Conservation (phyloP, 2,113 vertebrate species). For the Spilogale gracilis region DNA sequence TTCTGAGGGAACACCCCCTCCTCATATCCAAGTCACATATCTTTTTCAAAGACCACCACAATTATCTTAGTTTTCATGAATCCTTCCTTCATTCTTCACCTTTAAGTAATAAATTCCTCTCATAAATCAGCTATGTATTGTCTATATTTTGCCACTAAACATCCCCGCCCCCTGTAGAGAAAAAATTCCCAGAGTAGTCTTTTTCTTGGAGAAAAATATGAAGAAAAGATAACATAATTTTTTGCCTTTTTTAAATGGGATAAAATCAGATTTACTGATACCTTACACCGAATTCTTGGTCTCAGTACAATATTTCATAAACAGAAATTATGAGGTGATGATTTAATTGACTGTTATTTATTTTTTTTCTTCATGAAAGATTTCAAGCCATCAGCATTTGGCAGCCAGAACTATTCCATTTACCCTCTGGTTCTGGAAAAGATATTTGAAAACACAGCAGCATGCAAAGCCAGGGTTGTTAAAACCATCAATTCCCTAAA, state of each 20-base stretch:
- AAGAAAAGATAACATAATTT: not conserved
- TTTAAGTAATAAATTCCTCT: slow-evolving; percentile 23
- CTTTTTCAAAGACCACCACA: not conserved
- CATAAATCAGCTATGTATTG: slow-evolving; percentile 40
- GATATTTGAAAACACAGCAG: slow-evolving; percentile 55
- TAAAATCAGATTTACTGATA: slow-evolving; percentile 22
- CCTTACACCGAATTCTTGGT: slow-evolving; percentile 41
- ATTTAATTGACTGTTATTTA: slow-evolving; percentile 43
- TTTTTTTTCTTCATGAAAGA: not conserved
- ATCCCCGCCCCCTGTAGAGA: not conserved
- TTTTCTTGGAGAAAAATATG: slow-evolving; percentile 31
- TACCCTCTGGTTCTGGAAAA: slow-evolving; percentile 65
- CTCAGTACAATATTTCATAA: not conserved
- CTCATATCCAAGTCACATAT: not conserved
- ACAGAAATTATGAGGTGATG: not conserved
- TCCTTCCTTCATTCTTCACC: slow-evolving; percentile 21
- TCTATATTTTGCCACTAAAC: slow-evolving; percentile 18
- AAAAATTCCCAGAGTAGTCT: not conserved
- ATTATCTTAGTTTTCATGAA: not conserved
- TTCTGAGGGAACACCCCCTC: not conserved
- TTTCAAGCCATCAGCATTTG: slow-evolving; percentile 54
- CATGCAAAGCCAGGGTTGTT: slow-evolving; percentile 61
- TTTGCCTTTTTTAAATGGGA: not conserved
- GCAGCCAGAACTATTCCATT: not conserved
- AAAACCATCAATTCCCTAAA: slow-evolving; percentile 68